Percentiles rank a stretch among this genome's conserved stretches.
phyloP scores from a whole-genome alignment of 2,113 vertebrate species.

The Tenrec ecaudatus region DNA sequence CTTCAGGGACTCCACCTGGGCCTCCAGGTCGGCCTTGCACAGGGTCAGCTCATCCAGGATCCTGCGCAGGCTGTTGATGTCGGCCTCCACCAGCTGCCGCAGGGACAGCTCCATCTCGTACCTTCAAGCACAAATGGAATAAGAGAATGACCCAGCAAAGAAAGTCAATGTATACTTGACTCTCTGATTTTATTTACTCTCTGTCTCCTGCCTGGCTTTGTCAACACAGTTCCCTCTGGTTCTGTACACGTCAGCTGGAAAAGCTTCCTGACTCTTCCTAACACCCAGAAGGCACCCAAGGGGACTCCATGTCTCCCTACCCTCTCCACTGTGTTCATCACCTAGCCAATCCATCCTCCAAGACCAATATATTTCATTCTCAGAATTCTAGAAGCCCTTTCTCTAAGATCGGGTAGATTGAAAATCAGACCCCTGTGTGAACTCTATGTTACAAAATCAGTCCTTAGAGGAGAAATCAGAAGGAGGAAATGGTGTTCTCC shows the following conservation, averaged over 20 bases:
- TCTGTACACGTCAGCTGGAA: neutral
- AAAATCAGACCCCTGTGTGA: neutral
- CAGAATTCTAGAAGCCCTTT: neutral
- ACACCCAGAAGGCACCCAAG: neutral
- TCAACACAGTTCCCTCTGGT: neutral
- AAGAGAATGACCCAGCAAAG: neutral
- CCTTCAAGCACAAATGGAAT: slow-evolving; percentile 59
- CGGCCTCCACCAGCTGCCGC: slow-evolving; percentile 86
- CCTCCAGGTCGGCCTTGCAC: slow-evolving; percentile 86
- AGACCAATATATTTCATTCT: neutral
- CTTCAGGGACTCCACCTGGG: slow-evolving; percentile 90
- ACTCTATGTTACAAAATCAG: neutral
- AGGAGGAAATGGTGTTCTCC: neutral
- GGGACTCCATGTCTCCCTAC: neutral
- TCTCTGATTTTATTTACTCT: neutral
- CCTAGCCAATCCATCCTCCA: neutral
- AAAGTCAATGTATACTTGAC: neutral
- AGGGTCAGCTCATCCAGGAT: slow-evolving; percentile 89
- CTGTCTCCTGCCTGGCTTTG: neutral
- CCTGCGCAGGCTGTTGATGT: slow-evolving; percentile 87
- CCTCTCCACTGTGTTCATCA: neutral
- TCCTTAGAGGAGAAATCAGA: neutral
- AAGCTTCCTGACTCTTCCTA: neutral
- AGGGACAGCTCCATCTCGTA: slow-evolving; percentile 83
- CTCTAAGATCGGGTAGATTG: neutral